A percentile compares a stretch with the other conserved stretches of the same genome.
These are phyloP conservation scores for Monochamus alternatus DNA, from an alignment of 2,888 invertebrate species.

Conservation along the genomic window DNA sequence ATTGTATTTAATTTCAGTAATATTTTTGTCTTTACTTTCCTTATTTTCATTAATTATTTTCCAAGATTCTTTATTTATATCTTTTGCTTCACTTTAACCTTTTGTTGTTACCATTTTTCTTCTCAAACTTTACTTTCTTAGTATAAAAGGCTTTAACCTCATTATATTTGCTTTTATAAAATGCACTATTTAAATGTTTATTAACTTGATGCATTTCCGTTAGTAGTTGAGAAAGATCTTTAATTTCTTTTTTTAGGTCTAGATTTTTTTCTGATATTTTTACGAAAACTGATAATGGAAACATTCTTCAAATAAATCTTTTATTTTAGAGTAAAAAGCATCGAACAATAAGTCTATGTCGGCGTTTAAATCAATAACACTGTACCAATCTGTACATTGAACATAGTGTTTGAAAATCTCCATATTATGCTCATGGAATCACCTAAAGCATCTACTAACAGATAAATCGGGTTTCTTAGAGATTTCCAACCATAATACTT, in stretches of 20 bases:
- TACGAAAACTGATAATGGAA: not conserved
- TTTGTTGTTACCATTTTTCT: not conserved
- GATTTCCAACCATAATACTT: not conserved
- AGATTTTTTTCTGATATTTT: not conserved
- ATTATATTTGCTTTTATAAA: not conserved
- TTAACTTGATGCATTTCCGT: not conserved
- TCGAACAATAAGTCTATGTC: not conserved
- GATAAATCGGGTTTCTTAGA: not conserved
- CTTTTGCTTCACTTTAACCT: not conserved
- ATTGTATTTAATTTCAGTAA: not conserved
- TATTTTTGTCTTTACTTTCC: not conserved
- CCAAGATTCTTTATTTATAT: not conserved
- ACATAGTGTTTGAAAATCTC: not conserved
- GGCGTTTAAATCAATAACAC: not conserved
- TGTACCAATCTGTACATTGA: not conserved
- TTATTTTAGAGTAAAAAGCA: not conserved
- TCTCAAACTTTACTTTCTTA: not conserved
- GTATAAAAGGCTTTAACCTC: not conserved
- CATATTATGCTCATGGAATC: too few relatives aligned
- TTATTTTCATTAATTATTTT: not conserved
- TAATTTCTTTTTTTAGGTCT: not conserved
- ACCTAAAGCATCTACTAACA: too few relatives aligned
- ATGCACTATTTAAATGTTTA: not conserved
- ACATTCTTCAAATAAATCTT: not conserved
- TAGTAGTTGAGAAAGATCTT: not conserved